Base-by-base conservation (phyloP, 2,797 vertebrate species). In the Hybognathus amarus region DNA sequence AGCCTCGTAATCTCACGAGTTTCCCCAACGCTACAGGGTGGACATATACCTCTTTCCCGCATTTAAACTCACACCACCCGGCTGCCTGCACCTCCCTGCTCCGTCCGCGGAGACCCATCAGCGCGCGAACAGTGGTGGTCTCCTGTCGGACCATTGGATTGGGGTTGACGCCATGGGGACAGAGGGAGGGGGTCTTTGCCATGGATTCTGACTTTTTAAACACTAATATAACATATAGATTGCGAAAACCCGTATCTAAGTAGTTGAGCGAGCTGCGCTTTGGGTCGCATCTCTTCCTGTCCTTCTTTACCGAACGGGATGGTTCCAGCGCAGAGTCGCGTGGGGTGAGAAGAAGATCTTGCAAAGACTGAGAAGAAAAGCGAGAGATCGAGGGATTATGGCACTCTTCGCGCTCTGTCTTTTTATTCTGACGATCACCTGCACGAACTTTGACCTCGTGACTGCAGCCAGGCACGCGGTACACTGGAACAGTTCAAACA, bases 401-500 rank as follows among this genome's bases (percentile, higher is more conserved):
- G 94, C 94, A 90, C 90, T 93, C 91, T 90, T 90, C 67, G 90
- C 88, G 89, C 89, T 95, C 89, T 91, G 89, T 92, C 89, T 95
- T 85, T 93, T 91, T 90, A 92, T 93, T 90, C 91, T 96, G 86
- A 93, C 93, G 92, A 91, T 95, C 91, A 95, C 94, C 94, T 95
- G 94, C 90, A 89, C 90, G 74, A 92, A 91, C 92, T 88, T 93
- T 90, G 87, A 92, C 93, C 94, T 92, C 93, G 93, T 93, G 92
- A 87, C 91, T 78, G 93, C 92, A 88, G 97, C 96, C 93, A 94
- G 97, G 86, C 97, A 98, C 87, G 96, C 96, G 81, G 96, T 98
- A 75, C 96, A 98, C 93, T 98, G 97, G 97, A 98, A 98, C 96
- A 97, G 96, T 95, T 97, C 97, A 90, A 98, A 97, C 93, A 96